These are phyloP conservation scores for Scomber colias DNA, from an alignment of 2,113 vertebrate genomes.

Conservation along the genomic window DNA sequence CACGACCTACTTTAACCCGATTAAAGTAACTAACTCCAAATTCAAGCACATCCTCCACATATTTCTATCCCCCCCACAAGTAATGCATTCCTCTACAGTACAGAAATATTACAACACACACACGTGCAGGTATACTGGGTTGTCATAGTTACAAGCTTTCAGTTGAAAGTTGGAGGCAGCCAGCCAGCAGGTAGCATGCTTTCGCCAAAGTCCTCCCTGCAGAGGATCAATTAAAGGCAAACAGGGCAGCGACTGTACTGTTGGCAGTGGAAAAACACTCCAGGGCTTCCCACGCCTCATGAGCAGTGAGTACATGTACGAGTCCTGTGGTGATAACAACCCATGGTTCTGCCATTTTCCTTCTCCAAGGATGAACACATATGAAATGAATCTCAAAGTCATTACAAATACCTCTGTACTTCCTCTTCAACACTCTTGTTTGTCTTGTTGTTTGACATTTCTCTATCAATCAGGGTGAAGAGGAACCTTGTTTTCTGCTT, in stretches of 20 bases:
- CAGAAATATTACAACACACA: neutral
- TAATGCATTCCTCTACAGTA: neutral
- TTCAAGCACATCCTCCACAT: neutral
- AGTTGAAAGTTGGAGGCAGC: constrained; percentile 16
- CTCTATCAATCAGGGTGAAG: neutral
- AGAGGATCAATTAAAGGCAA: constrained; percentile 66
- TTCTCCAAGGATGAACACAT: constrained; percentile 19
- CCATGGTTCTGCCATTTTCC: constrained; percentile 16
- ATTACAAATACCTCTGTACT: neutral
- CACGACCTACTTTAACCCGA: neutral
- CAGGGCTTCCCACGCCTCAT: constrained; percentile 22
- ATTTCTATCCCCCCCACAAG: neutral
- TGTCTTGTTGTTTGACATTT: neutral
- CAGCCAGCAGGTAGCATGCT: constrained; percentile 58
- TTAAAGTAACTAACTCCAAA: constrained; percentile 9
- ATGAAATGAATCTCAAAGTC: constrained; percentile 20
- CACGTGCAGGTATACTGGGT: neutral
- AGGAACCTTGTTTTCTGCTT: neutral
- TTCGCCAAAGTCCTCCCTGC: constrained; percentile 38
- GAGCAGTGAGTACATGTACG: constrained; percentile 37
- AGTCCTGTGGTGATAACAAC: constrained; percentile 30
- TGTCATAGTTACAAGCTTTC: constrained; percentile 53
- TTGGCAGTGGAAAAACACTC: constrained; percentile 38
- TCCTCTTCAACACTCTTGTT: neutral
- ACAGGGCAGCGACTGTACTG: constrained; percentile 31